Percentiles rank a stretch among this genome's conserved stretches.
Conservation (phyloP, 1,140 invertebrate species). For the Coenobita brevimanus region DNA sequence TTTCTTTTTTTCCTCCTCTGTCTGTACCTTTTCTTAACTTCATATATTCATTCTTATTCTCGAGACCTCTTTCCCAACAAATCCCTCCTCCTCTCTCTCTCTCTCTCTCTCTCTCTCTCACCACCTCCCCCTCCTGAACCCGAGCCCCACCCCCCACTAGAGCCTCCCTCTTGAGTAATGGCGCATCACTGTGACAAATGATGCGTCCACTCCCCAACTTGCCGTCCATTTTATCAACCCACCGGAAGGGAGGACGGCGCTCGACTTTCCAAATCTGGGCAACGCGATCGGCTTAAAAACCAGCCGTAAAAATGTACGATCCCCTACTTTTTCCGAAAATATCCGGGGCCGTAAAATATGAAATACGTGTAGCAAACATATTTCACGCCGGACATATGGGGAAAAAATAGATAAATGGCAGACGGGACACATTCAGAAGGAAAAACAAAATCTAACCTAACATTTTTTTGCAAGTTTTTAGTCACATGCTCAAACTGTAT, state of each 20-base stretch:
- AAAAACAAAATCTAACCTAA: too few species aligned
- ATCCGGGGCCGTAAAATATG: too few species aligned
- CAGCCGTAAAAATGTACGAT: background rate
- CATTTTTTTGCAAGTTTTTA: too few species aligned
- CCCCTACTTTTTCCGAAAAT: background rate
- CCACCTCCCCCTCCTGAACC: background rate
- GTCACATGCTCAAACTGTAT: too few species aligned
- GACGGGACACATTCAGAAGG: too few species aligned
- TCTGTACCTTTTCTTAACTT: background rate
- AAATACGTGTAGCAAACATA: too few species aligned
- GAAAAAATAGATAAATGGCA: too few species aligned
- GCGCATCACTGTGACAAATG: constrained; percentile 56
- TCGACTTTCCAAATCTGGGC: background rate
- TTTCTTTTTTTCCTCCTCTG: background rate
- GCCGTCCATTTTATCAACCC: constrained; percentile 56
- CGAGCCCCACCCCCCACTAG: background rate
- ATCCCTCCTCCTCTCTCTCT: background rate
- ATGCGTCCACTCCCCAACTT: constrained; percentile 49
- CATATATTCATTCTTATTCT: background rate
- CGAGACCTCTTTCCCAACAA: background rate
- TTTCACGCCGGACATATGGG: too few species aligned
- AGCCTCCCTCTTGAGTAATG: constrained; percentile 41
- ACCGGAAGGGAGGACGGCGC: background rate
- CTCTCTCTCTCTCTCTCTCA: background rate
- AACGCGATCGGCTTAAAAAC: background rate